These are phyloP conservation scores for Mastigias papua DNA, from an alignment of 30 jellyfish, hydroid and myxozoan genomes.

Conservation along the genomic window DNA sequence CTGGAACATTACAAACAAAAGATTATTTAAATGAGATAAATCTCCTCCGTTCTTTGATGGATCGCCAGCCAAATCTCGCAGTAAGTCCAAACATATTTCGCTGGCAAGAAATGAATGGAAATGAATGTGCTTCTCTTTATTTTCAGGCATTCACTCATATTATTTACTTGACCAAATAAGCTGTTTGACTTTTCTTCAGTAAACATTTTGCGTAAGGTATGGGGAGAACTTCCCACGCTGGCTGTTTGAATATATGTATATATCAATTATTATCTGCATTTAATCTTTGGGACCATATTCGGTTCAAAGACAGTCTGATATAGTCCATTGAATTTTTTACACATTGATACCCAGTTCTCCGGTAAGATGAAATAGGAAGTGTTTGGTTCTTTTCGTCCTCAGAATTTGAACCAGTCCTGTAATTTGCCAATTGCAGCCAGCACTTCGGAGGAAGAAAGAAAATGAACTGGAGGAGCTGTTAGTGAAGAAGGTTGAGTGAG, in stretches of 20 bases:
- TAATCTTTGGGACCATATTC: not conserved
- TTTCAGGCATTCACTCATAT: not conserved
- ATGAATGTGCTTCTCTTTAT: not conserved
- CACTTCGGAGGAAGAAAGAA: too few species aligned
- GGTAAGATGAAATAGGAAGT: not conserved
- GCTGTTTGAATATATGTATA: not conserved
- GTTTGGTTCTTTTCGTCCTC: not conserved
- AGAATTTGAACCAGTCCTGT: too few species aligned
- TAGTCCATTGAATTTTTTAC: not conserved
- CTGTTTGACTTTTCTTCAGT: not conserved
- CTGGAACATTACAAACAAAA: not conserved
- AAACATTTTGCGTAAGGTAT: not conserved
- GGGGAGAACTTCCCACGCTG: constrained; percentile 11
- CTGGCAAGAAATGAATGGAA: constrained; percentile 1
- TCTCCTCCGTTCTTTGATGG: constrained; percentile 26
- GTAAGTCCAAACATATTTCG: constrained; percentile 3
- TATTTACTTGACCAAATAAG: not conserved
- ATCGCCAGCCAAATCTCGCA: not conserved
- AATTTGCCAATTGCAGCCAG: too few species aligned
- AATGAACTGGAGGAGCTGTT: too few species aligned
- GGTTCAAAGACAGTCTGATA: not conserved
- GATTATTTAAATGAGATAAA: constrained; percentile 19
- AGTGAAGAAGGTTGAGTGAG: too few species aligned
- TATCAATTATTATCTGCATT: not conserved
- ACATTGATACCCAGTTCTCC: not conserved